These are phyloP conservation scores for Thalassarche chlororhynchos DNA, from an alignment of 2,113 vertebrate genomes.

Conservation along the genomic window DNA sequence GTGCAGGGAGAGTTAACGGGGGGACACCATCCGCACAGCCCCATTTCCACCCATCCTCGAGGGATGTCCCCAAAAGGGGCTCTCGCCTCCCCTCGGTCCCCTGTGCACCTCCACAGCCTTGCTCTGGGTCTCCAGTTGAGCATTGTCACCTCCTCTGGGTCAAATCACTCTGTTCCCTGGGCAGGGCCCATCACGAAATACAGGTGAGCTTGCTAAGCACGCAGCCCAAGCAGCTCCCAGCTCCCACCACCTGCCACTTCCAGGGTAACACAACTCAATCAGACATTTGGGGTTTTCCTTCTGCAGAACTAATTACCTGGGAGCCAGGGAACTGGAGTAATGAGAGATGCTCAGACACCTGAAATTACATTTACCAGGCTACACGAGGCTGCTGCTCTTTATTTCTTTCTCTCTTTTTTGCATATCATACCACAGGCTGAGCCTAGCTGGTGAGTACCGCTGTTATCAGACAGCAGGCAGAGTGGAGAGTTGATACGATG, in stretches of 20 bases:
- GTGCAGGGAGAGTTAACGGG: neutral
- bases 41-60: neutral
- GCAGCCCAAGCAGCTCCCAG: neutral
- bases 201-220: neutral
- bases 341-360: neutral
- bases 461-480: conserved; percentile 36
- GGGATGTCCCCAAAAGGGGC: neutral
- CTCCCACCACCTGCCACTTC: neutral
- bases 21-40: neutral
- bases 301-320: neutral
- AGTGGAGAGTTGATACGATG: neutral
- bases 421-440: neutral
- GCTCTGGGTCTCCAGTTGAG: neutral
- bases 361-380: neutral
- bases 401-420: neutral
- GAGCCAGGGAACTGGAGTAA: neutral
- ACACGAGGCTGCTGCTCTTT: neutral
- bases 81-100: neutral
- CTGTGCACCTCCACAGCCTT: fast-evolving
- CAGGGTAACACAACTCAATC: fast-evolving
- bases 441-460: neutral
- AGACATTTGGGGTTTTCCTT: neutral
- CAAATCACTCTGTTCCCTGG: neutral
- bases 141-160: neutral
- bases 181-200: neutral